Conservation (phyloP, 2,888 invertebrate genomes). For the Drosophila ezoana region DNA sequence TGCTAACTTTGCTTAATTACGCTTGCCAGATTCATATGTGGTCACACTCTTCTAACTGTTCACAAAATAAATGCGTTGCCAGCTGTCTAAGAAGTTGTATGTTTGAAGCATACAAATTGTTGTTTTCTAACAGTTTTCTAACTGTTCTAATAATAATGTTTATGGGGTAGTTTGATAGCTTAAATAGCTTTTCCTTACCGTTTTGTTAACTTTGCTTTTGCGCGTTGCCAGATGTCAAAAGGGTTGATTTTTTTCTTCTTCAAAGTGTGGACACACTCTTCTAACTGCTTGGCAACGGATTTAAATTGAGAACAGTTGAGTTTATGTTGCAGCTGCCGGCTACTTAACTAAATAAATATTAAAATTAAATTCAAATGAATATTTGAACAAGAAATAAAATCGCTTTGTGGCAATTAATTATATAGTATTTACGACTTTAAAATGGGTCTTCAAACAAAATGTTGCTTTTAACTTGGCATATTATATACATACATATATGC, state of each 20-base stretch:
- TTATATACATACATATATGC: constrained; percentile 22
- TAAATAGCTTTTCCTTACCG: background rate
- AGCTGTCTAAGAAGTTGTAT: too few relatives aligned
- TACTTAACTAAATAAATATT: constrained; percentile 5
- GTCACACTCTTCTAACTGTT: too few relatives aligned
- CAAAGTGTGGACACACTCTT: too few relatives aligned
- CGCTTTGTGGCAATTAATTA: background rate
- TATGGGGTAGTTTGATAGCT: background rate
- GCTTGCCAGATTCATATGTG: too few relatives aligned
- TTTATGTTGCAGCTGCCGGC: too few relatives aligned
- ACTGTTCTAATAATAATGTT: background rate
- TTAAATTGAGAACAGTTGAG: too few relatives aligned
- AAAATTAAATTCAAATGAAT: too few relatives aligned
- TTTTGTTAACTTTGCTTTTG: background rate
- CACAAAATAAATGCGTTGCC: background rate
- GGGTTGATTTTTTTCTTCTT: too few relatives aligned
- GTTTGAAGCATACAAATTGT: too few relatives aligned
- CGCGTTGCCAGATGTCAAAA: background rate
- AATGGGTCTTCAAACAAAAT: constrained; percentile 12
- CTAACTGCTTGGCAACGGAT: too few relatives aligned
- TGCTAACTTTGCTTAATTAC: too few relatives aligned
- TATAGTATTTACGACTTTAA: background rate
- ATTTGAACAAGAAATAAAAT: background rate
- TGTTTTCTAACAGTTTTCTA: too few relatives aligned
- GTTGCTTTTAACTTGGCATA: constrained; percentile 17